These are phyloP conservation scores for Falcaria lacertinaria DNA, from an alignment of 2,888 invertebrate species.

Conservation along the genomic window DNA sequence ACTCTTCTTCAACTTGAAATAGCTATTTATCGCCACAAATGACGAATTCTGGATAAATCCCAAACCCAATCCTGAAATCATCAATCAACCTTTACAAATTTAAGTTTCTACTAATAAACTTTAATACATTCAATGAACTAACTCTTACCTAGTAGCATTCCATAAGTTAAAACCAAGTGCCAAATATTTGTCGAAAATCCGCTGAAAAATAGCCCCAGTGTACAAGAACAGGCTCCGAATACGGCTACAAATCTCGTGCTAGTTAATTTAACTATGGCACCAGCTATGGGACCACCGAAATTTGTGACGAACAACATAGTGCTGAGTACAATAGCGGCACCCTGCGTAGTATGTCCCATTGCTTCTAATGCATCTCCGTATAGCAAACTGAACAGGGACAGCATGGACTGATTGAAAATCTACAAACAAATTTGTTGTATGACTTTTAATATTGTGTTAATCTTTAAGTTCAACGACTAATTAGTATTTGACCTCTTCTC, in stretches of 20 bases:
- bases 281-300: conserved; percentile 84
- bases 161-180: conserved; percentile 69
- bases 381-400: conserved; percentile 84
- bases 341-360: conserved; percentile 82
- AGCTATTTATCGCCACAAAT: conserved; percentile 85
- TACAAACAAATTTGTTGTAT: conserved; percentile 39
- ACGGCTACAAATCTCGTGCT: conserved; percentile 68
- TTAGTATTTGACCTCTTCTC: no score
- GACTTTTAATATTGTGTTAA: neutral
- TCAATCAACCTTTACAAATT: neutral
- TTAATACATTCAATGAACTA: neutral
- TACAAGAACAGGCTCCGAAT: conserved; percentile 56
- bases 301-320: conserved; percentile 83
- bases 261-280: conserved; percentile 80
- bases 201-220: conserved; percentile 65
- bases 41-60: conserved; percentile 86
- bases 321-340: conserved; percentile 84
- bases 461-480: neutral
- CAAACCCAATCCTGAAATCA: conserved; percentile 82
- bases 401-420: conserved; percentile 85
- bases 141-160: conserved; percentile 65
- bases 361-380: conserved; percentile 82
- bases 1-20: conserved; percentile 83
- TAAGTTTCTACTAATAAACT: neutral
- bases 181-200: conserved; percentile 64